Evolutionary conservation across 2,888 invertebrate genomes (phyloP), one percentile per base, ranked within the genome.

Genomic region (Quadroppia sp.): DNA sequence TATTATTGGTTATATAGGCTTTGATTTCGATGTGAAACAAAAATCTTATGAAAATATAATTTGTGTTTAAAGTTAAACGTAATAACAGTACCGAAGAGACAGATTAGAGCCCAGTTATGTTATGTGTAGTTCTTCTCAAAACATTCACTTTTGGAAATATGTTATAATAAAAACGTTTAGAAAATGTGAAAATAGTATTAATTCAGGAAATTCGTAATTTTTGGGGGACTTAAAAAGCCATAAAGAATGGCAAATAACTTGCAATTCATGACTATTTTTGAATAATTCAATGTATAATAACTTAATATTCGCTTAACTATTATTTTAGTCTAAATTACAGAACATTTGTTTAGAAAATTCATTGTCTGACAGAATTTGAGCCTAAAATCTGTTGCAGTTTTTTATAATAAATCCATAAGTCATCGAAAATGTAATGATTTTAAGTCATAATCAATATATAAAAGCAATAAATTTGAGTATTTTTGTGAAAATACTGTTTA

Each of bases 11-110:
- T n/a, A 30, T 64, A 64, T 64, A 64, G 36, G 61, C 36, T 64
- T 64, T 64, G 61, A 64, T 64, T 61, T 64, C 36, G 32, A 36
- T 64, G 61, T n/a, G 61, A 64, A 64, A 53, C n/a, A n/a, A n/a
- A 56, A 56, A 56, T 4, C 11, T 17, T 56, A 56, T 56, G 56
- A 56, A 56, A 45, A 53, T 28, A 28, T 56, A 56, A 56, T 56
- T 56, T 56, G 15, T 25, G 56, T 56, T 9, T 28, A 13, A 20
- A 56, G 28, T 56, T 23, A 28, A 56, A 15, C 56, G 56, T 56
- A 56, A 56, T 56, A 13, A 56, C 28, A 56, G 56, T 13, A 53
- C 25, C 4, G 53, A 53, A 53, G 20, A 53, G 53, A 56, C 56
- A 56, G 56, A 56, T 56, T 28, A 13, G 9, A 13, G 53, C 9